phyloP scores from a whole-genome alignment of 1,140 invertebrate genomes.

The Calycopis cecrops region DNA sequence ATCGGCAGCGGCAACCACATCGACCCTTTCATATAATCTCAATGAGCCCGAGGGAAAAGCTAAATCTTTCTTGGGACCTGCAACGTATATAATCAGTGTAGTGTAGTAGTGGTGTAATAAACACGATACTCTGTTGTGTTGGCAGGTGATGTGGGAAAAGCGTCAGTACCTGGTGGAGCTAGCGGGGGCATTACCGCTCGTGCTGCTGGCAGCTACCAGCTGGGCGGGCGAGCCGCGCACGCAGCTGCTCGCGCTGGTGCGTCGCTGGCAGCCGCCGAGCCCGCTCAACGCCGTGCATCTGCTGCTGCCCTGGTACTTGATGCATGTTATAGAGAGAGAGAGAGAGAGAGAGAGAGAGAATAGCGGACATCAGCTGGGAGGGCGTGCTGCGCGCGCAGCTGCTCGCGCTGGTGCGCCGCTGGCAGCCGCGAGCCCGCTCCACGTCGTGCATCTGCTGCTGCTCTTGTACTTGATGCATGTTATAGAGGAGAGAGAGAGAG shows the following conservation, averaged over 20 bases:
- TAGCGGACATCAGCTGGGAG: conserved; percentile 87
- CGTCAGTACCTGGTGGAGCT: conserved; percentile 91
- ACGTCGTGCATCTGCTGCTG: conserved; percentile 92
- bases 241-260: conserved; percentile 89
- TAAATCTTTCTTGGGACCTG: no score
- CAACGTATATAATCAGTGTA: no score
- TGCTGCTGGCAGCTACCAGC: conserved; percentile 90
- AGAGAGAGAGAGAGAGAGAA: not conserved
- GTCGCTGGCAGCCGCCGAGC: conserved; percentile 87
- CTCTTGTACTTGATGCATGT: conserved; percentile 81
- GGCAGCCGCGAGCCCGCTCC: conserved; percentile 89
- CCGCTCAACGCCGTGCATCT: conserved; percentile 94
- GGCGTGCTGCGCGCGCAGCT: conserved; percentile 90
- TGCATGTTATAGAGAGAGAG: not conserved
- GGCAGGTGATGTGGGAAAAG: conserved; percentile 93
- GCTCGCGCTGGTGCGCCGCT: conserved; percentile 87
- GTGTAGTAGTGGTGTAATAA: no score
- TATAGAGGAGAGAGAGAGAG: not conserved
- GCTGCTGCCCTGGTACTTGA: conserved; percentile 88
- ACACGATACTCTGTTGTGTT: not conserved
- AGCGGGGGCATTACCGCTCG: conserved; percentile 92
- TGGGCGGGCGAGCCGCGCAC: conserved; percentile 92
- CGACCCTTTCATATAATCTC: no score
- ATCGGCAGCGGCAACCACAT: no score
- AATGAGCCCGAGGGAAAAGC: no score